Evolutionary conservation across 2,888 invertebrate species (phyloP), one percentile per base, ranked within the genome.

Genomic region (Autographa pulchrina): DNA sequence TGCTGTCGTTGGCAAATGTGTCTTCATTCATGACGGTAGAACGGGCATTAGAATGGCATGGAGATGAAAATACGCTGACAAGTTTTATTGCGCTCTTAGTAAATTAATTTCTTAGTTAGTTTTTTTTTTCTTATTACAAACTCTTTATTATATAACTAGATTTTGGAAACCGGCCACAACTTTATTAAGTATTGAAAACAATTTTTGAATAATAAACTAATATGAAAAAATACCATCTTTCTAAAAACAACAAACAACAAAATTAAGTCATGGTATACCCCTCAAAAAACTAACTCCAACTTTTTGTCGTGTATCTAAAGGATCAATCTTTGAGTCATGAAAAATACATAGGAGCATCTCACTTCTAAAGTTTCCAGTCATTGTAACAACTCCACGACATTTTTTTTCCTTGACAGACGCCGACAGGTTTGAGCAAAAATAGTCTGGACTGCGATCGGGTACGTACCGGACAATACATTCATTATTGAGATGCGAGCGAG

Each of bases 341-440:
- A 82, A 77, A 74, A 82, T 80, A 79, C 82, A 79, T 81, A 25
- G 59, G 63, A 60, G 62, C 66, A 70, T 52, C 59, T 73, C 65
- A 65, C 68, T 74, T 78, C 70, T 72, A 77, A 80, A 77, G 73
- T 77, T 73, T 85, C 64, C 63, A 79, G 74, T 68, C 66, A 60
- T 65, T 75, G 72, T 77, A 82, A 74, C 91, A 71, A 78, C 89
- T 90, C 90, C 81, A 89, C 72, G 58, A 70, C 66, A 74, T 77
- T 81, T 80, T 85, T 43, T 85, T 86, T 81, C 86, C 83, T 77
- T 95, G 93, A 95, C 91, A 87, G 93, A 94, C 93, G 87, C 88
- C 85, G 93, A 92, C 95, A 95, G 95, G 95, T 94, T 94, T 89
- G 91, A 90, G 92, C 92, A 94, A 94, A 95, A 95, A 95, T 95